Evolutionary conservation across 2,888 invertebrate species (phyloP).

Genomic region (Calliopum simillimum): DNA sequence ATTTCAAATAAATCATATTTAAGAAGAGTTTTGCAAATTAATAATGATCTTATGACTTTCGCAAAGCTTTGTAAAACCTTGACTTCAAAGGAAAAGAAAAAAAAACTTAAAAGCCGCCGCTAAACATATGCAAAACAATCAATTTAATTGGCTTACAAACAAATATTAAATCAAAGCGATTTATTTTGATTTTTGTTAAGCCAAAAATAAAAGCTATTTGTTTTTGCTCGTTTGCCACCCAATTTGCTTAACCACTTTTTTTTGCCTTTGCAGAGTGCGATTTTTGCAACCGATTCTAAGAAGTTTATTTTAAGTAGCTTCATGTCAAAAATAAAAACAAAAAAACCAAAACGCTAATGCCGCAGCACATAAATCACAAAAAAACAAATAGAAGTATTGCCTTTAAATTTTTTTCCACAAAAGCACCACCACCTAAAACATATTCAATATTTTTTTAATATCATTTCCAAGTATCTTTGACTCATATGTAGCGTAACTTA

Average conservation of each 20-base stretch:
- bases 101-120: slow-evolving; percentile 11
- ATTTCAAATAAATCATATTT: no score
- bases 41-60: no score
- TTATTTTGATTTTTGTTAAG: no score
- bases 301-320: slow-evolving; percentile 1
- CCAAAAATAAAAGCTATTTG: no score
- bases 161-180: slow-evolving; percentile 22
- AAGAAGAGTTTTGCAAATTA: no score
- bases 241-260: slow-evolving; percentile 6
- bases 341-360: slow-evolving; percentile 7
- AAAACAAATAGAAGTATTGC: neutral
- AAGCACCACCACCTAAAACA: neutral
- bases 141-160: slow-evolving; percentile 34
- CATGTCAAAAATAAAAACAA: no score
- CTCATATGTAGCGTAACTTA: no score
- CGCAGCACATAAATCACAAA: slow-evolving; percentile 25
- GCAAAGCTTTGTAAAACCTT: no score
- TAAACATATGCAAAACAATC: slow-evolving; percentile 32
- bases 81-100: no score
- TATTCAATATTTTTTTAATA: slow-evolving; percentile 18
- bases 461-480: slow-evolving; percentile 3
- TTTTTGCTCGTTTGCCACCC: slow-evolving; percentile 20
- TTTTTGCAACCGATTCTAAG: slow-evolving; percentile 13
- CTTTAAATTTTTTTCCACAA: neutral
- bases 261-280: neutral